phyloP scores from a whole-genome alignment of 2,888 invertebrate genomes.

The Volucella inflata region DNA sequence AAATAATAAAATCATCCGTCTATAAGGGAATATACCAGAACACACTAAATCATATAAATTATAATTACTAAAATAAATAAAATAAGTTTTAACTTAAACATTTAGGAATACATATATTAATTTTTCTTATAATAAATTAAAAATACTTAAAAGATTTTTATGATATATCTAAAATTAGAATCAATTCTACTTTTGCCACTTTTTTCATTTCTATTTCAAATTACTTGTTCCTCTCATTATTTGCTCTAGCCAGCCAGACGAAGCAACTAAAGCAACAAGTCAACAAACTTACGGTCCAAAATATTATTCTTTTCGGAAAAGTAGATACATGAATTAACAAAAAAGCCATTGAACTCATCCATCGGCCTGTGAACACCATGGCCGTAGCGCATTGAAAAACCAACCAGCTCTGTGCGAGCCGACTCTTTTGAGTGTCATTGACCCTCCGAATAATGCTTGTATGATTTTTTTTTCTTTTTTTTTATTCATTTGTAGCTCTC shows the following conservation, averaged over 20 bases:
- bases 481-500: conserved; percentile 7
- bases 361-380: conserved; percentile 63
- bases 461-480: conserved; percentile 14
- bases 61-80: no score
- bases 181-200: not conserved
- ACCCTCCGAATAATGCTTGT: conserved; percentile 68
- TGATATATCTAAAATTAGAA: not conserved
- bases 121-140: no score
- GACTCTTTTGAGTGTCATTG: conserved; percentile 64
- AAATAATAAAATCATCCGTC: no score
- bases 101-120: no score
- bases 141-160: no score
- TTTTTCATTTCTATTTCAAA: conserved; percentile 50
- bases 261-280: conserved; percentile 57
- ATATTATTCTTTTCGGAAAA: conserved; percentile 65
- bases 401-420: conserved; percentile 64
- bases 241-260: conserved; percentile 41
- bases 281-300: conserved; percentile 65
- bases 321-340: conserved; percentile 57
- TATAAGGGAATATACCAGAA: no score
- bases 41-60: no score
- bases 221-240: conserved; percentile 51
- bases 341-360: conserved; percentile 70
- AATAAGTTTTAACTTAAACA: no score
- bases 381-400: conserved; percentile 52